phyloP scores from a whole-genome alignment of 2,113 vertebrate species.

The Plectropomus leopardus region DNA sequence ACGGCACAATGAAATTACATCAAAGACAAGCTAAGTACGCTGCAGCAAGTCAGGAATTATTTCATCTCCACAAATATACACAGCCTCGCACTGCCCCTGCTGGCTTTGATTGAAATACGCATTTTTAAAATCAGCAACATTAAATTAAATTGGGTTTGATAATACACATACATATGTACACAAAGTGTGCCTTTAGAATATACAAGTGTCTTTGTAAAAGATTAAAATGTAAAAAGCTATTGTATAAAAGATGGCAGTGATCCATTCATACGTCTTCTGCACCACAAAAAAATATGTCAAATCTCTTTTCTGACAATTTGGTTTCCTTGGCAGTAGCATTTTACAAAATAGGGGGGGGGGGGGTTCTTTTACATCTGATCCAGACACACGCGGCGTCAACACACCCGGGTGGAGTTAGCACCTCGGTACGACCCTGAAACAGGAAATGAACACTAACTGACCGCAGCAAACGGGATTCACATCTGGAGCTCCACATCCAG shows the following conservation, averaged over 20 bases:
- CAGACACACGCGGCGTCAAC: constrained; percentile 18
- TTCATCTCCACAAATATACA: constrained; percentile 89
- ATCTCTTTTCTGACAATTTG: constrained; percentile 72
- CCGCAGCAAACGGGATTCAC: constrained; percentile 41
- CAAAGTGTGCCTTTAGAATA: constrained; percentile 81
- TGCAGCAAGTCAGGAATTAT: constrained; percentile 89
- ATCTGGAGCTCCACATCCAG: constrained; percentile 29
- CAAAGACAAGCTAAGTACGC: constrained; percentile 85
- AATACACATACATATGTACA: constrained; percentile 87
- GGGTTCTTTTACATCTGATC: constrained; percentile 59
- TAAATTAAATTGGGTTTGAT: constrained; percentile 82
- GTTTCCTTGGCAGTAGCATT: constrained; percentile 79
- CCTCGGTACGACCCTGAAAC: constrained; percentile 35
- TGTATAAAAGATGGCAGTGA: constrained; percentile 96
- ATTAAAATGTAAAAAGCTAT: constrained; percentile 92
- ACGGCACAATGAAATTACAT: constrained; percentile 80
- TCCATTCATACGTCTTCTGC: constrained; percentile 85
- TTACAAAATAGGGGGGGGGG: constrained; percentile 58
- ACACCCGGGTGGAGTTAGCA: constrained; percentile 28
- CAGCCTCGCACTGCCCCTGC: constrained; percentile 76
- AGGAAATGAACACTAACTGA: constrained; percentile 21
- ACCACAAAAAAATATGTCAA: constrained; percentile 87
- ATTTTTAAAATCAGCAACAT: constrained; percentile 80
- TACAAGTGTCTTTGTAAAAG: constrained; percentile 90
- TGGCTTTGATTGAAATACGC: constrained; percentile 83